Base-by-base conservation (phyloP, 2,888 invertebrate genomes). In the Apamea epomidion region DNA sequence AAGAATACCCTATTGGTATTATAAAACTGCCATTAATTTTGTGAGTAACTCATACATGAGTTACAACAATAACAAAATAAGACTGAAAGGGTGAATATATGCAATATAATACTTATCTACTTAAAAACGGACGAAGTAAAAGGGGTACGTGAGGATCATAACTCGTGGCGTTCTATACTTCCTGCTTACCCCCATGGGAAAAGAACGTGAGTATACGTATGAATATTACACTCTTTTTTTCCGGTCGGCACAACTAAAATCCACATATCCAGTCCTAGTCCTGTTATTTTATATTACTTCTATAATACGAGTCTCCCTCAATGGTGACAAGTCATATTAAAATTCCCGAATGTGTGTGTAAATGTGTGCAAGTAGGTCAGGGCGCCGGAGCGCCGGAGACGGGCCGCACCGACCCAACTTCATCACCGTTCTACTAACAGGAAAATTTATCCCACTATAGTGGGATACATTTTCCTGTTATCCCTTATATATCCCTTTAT, bases 331-430 rank as follows among this genome's bases (percentile, higher is more conserved):
- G 88, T 91, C 89, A 89, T 91, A 92, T 92, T 92, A 92, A 92
- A 92, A 92, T 93, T 91, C 90, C 91, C 89, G 89, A 92, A 92
- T 92, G 89, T 91, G 91, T 92, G 91, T 91, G 90, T 90, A 91
- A 92, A 94, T 94, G 91, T 93, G 92, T 91, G 91, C 94, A 95
- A 94, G 94, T 95, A 94, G 95, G 95, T 95, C 95, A 94, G 91
- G 85, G 90, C 90, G 89, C 85, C 86, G 87, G 74, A 82, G 86
- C 77, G 75, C 84, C 76, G 82, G 87, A 82, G 86, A 87, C 85
- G 85, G 75, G 77, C 85, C 81, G 83, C 87, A 73, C 82, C 85
- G 74, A 69, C 78, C 81, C 83, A 67, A 72, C 87, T 87, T 87
- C 82, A 80, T 70, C 86, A 74, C 74, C 77, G 75, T 64, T 70